phyloP scores from a whole-genome alignment of 2,888 invertebrate genomes.

The Drosophila engyochracea region DNA sequence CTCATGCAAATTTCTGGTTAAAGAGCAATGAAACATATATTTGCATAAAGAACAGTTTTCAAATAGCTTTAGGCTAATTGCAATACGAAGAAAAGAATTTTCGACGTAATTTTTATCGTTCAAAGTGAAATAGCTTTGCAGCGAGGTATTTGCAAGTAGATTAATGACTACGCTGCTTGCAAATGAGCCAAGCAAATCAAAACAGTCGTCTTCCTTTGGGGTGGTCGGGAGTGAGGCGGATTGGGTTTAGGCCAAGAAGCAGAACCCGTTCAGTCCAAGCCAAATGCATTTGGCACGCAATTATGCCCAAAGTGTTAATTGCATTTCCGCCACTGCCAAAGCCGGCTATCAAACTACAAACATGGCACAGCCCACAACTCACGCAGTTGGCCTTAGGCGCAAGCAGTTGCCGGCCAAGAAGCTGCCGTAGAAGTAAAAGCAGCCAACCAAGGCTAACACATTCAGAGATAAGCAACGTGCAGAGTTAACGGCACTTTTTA shows the following conservation, averaged over 20 bases:
- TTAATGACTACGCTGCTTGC: constrained; percentile 63
- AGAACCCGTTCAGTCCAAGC: constrained; percentile 45
- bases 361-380: constrained; percentile 71
- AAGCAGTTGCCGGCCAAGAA: constrained; percentile 28
- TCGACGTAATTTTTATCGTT: constrained; percentile 14
- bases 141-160: constrained; percentile 43
- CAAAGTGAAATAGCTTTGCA: constrained; percentile 1
- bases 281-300: constrained; percentile 79
- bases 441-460: constrained; percentile 52
- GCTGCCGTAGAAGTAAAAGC: constrained; percentile 44
- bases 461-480: constrained; percentile 64
- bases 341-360: constrained; percentile 52
- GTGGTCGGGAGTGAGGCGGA: not conserved
- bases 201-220: constrained; percentile 39
- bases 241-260: not conserved
- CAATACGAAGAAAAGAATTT: constrained; percentile 3
- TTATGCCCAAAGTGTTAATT: constrained; percentile 80
- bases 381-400: constrained; percentile 73
- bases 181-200: constrained; percentile 74
- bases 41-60: not conserved
- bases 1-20: not conserved
- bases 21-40: not conserved
- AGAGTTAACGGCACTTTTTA: constrained; percentile 60
- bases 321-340: constrained; percentile 68
- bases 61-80: constrained; percentile 7